A percentile compares a stretch with the other conserved stretches of the same genome.
Conservation (phyloP, 2,888 invertebrate genomes). For the Anticlea derivata region DNA sequence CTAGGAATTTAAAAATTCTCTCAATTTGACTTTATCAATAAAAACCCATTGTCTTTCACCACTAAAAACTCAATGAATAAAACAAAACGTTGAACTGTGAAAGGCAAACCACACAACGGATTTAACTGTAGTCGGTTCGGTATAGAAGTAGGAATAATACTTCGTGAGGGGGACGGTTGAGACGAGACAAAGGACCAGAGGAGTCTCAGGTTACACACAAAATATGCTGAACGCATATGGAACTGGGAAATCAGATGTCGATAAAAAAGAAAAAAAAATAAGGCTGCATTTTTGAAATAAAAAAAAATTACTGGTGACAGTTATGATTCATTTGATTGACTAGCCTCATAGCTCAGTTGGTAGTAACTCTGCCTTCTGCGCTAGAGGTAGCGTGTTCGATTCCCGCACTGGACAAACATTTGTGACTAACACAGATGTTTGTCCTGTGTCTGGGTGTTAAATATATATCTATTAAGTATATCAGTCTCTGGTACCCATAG, state of each 20-base stretch:
- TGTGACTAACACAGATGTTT: no score
- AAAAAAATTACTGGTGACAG: no score
- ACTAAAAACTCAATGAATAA: conserved; percentile 27
- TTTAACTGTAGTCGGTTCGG: conserved; percentile 30
- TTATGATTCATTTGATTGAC: no score
- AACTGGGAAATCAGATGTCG: conserved; percentile 17
- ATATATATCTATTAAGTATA: no score
- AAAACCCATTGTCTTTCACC: conserved; percentile 20
- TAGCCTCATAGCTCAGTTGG: no score
- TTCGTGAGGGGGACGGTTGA: conserved; percentile 26
- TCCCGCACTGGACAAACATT: no score
- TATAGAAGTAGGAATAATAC: conserved; percentile 27
- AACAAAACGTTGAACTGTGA: conserved; percentile 18
- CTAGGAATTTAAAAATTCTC: no score
- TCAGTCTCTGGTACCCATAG: no score
- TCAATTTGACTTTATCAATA: conserved; percentile 18
- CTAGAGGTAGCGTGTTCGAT: no score
- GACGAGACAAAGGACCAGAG: conserved; percentile 24
- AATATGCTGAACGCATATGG: conserved; percentile 14
- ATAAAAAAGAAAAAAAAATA: conserved; percentile 8
- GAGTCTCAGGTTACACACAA: conserved; percentile 30
- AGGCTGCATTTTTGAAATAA: no score
- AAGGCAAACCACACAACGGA: conserved; percentile 26
- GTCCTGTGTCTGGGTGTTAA: no score
- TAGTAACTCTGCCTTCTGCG: no score